Evolutionary conservation across 2,797 vertebrate species (phyloP), one percentile per base, ranked within the genome.

Genomic region (Etheostoma perlongum): DNA sequence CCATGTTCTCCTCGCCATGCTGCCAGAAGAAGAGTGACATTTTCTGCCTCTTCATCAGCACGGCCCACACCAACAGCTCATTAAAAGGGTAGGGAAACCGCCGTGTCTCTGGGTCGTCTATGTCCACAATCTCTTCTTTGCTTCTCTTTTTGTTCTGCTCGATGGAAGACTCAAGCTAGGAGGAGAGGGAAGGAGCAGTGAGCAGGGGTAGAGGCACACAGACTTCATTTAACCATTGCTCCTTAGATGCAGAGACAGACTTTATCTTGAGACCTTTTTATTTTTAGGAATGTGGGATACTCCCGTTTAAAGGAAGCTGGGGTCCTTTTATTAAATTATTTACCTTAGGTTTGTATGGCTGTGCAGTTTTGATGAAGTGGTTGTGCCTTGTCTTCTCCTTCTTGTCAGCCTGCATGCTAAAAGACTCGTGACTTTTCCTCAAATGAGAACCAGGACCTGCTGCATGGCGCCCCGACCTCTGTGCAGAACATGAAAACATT

Each of bases 21-120:
- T 99, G 97, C 98, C 98, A 99, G 91, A 99, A 97, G 92, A 99
- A 99, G 19, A 99, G 96, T 0, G 97, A 95, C 98, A 99, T 99
- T 87, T 97, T 97, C 91, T 99, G 98, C 80, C 98, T 96, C 93
- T 99, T 99, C 98, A 99, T 97, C 74, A 99, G 93, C 82, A 99
- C 98, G 0, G 98, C 97, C 98, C 98, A 99, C 76, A 99, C 97
- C 78, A 99, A 90, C 71, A 99, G 95, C 91, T 99, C 98, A 5
- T 99, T 99, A 92, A 99, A 98, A 48, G 98, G 98, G 85, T 98
- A 99, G 5, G 98, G 95, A 83, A 99, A 99, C 25, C 98, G 96
- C 27, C 96, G 95, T 0, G 96, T 97, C 95, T 99, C 98, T 1
- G 98, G 98, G 88, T 99, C 98, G 55, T 99, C 98, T 53, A 99